Percentiles rank a stretch among this genome's conserved stretches.
Evolutionary conservation across 2,797 vertebrate genomes (phyloP).

Genomic region (Peromyscus melanophrys): DNA sequence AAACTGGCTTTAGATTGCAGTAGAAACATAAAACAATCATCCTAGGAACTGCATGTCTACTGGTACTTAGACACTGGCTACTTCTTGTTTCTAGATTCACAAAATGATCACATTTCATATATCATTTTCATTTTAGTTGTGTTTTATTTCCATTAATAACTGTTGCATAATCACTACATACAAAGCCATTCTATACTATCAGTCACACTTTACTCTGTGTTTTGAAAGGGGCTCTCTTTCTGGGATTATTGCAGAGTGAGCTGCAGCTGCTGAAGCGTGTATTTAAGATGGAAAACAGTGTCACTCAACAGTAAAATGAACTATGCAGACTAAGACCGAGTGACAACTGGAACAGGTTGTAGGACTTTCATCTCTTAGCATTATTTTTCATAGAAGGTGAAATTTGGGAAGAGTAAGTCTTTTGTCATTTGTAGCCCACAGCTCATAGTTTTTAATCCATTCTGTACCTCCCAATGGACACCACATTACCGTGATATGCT

Average conservation of each 20-base stretch:
- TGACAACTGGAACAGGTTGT: neutral
- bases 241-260: neutral
- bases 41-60: neutral
- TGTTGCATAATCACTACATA: neutral
- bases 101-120: neutral
- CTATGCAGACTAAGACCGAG: neutral
- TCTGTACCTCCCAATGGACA: neutral
- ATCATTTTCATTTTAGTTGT: neutral
- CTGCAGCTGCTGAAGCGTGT: neutral
- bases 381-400: neutral
- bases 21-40: neutral
- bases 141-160: neutral
- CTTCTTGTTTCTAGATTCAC: neutral
- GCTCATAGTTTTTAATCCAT: neutral
- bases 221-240: neutral
- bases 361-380: neutral
- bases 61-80: neutral
- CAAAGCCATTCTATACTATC: neutral
- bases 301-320: neutral
- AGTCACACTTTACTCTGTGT: neutral
- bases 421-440: neutral
- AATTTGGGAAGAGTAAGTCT: neutral
- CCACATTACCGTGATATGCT: neutral
- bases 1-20: neutral
- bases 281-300: neutral